Base-by-base conservation (phyloP, 1,140 invertebrate genomes). In the Sesamia nonagrioides region DNA sequence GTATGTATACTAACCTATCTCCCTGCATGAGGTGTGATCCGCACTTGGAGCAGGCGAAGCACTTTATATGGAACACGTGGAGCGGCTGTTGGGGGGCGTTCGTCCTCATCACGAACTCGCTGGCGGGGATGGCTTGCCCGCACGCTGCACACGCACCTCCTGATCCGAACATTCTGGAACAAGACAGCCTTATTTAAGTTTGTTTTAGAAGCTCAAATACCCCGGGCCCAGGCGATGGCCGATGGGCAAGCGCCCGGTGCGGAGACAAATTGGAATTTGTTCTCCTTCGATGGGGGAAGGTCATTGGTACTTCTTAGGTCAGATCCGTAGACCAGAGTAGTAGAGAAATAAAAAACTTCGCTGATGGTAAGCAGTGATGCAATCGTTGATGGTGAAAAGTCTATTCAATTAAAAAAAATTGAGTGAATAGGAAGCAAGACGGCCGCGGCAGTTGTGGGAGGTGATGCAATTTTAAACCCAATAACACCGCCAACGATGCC, bases 31-130 rank as follows among this genome's bases (percentile, higher is more conserved):
- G 97, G 94, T 97, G 97, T 83, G 96, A 96, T 82, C 97, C 97
- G 93, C 98, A 99, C 91, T 98, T 98, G 92, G 97, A 98, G 96
- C 98, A 99, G 81, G 97, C 96, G 96, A 99, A 99, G 95, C 98
- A 99, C 95, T 98, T 98, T 94, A 98, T 96, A 96, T 99, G 98
- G 96, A 98, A 99, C 86, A 98, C 98, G 94, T 95, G 95, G 75
- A 95, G 90, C 40, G 92, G 91, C 80, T 95, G 94, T 63, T 94
- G 94, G 8, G 92, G 91, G 61, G 93, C 92, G 77, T 96, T 96
- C 84, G 97, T 97, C 93, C 97, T 96, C 97, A 98, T 98, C 86
- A 99, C 98, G 91, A 98, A 96, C 93, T 99, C 98, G 95, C 96
- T 98, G 81, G 98, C 97, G 54, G 98, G 98, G 95, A 99, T 99